A percentile compares a stretch with the other conserved stretches of the same genome.
Evolutionary conservation across 2,888 invertebrate species (phyloP).

Genomic region (Euplagia quadripunctaria): DNA sequence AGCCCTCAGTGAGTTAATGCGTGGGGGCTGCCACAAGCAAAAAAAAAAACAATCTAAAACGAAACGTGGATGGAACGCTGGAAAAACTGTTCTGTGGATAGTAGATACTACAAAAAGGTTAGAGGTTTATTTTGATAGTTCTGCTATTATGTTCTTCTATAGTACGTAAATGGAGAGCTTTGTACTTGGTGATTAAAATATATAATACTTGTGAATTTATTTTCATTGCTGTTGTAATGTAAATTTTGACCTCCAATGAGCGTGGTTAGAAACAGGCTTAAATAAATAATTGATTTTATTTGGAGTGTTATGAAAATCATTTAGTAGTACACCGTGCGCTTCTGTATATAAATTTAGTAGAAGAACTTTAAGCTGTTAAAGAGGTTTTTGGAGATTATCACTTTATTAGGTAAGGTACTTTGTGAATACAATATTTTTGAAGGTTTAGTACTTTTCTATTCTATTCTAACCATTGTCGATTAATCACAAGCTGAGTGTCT

Average conservation of each 20-base stretch:
- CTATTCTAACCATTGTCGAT: no score
- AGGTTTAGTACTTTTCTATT: no score
- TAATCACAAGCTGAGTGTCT: no score
- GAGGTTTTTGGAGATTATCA: background rate
- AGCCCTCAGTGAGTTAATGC: no score
- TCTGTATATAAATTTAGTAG: background rate
- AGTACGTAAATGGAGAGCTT: background rate
- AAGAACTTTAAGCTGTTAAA: background rate
- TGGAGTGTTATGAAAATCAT: background rate
- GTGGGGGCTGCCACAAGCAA: no score
- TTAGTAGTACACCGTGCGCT: background rate
- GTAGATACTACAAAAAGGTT: background rate
- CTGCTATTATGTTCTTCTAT: background rate
- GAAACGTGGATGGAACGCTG: background rate
- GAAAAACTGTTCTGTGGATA: background rate
- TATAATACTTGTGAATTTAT: background rate
- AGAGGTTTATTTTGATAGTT: background rate
- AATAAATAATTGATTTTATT: background rate
- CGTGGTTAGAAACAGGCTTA: no score
- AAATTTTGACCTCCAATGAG: background rate
- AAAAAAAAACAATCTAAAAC: no score
- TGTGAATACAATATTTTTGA: no score
- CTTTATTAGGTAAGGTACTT: no score
- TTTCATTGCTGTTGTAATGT: background rate
- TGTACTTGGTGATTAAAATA: background rate